Conservation (phyloP, 2,888 invertebrate genomes). For the Stenodera caucasica region DNA sequence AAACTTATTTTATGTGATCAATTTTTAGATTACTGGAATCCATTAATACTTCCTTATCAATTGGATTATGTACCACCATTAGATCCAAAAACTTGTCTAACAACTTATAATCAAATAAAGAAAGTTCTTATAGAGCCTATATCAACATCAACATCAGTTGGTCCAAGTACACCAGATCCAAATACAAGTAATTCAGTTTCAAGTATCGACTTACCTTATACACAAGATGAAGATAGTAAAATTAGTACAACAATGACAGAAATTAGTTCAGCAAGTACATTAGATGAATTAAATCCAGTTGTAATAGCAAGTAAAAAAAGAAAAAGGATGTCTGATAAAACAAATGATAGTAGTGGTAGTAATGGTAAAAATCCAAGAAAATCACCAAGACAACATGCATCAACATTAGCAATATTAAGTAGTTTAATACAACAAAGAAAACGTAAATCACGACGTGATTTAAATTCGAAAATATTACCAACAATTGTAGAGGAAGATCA, state of each 20-base stretch:
- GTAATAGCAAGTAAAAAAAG: constrained; percentile 49
- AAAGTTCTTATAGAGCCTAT: constrained; percentile 51
- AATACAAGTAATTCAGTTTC: constrained; percentile 32
- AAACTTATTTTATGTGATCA: too few relatives aligned
- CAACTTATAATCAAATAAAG: constrained; percentile 55
- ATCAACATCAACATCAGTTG: constrained; percentile 45
- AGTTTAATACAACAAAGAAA: constrained; percentile 64
- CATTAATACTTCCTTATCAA: constrained; percentile 76
- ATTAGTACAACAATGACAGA: constrained; percentile 35
- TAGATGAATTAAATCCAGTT: constrained; percentile 24
- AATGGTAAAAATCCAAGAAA: constrained; percentile 70
- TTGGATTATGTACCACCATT: constrained; percentile 66
- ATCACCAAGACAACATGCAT: constrained; percentile 86
- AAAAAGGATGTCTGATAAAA: constrained; percentile 31
- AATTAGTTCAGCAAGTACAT: constrained; percentile 30
- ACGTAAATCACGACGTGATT: constrained; percentile 47
- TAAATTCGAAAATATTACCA: constrained; percentile 31
- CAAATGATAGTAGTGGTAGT: constrained; percentile 29
- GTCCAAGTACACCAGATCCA: constrained; percentile 43
- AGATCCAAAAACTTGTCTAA: constrained; percentile 60
- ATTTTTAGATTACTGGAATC: constrained; percentile 63
- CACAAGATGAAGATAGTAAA: constrained; percentile 46
- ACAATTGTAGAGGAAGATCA: constrained; percentile 48
- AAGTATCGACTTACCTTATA: constrained; percentile 32
- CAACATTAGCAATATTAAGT: constrained; percentile 80